Base-by-base conservation (phyloP, 2,888 invertebrate genomes). In the Xestoiulus laeticollis region DNA sequence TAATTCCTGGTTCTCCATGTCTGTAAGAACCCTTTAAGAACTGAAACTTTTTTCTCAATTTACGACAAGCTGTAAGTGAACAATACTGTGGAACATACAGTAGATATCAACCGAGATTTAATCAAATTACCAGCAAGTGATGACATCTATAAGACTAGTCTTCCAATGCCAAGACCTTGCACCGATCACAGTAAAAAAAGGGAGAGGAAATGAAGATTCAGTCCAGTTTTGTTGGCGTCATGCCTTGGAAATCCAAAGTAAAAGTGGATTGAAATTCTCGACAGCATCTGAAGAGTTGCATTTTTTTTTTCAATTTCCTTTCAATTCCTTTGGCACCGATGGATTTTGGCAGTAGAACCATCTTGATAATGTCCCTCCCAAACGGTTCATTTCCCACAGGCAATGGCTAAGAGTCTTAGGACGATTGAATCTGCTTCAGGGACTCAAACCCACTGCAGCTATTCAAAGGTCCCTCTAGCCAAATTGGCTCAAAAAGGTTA, bases 401-500 rank as follows among this genome's bases (percentile, higher is more conserved):
- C n/a, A 19, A 59, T 19, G n/a, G n/a, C n/a, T n/a, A 59, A n/a
- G 59, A n/a, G 59, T 12, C 10, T 48, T 48, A 48, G 48, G 48
- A 48, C 48, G 48, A 48, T 48, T 48, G 48, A 48, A 48, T 48
- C 48, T 8, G 48, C 48, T 48, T 48, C 14, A 12, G 6, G 59
- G 59, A 59, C 14, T 59, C n/a, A 48, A n/a, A n/a, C n/a, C n/a
- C n/a, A n/a, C n/a, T 38, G 6, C 6, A 38, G 38, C 38, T 38
- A 38, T 38, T n/a, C 19, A 19, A 59, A 19, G 59, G 19, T 19
- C 59, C 59, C 1, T 10, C 5, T 59, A 59, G 2, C 59, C 59
- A 59, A 59, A 59, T 59, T 59, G 59, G 59, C 59, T 59, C 48
- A 48, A 48, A 48, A 48, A 48, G 48, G 48, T 48, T 48, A 48